A percentile compares a stretch with the other conserved stretches of the same genome.
Evolutionary conservation across 2,113 vertebrate species (phyloP).

Genomic region (Chloroceryle aenea): DNA sequence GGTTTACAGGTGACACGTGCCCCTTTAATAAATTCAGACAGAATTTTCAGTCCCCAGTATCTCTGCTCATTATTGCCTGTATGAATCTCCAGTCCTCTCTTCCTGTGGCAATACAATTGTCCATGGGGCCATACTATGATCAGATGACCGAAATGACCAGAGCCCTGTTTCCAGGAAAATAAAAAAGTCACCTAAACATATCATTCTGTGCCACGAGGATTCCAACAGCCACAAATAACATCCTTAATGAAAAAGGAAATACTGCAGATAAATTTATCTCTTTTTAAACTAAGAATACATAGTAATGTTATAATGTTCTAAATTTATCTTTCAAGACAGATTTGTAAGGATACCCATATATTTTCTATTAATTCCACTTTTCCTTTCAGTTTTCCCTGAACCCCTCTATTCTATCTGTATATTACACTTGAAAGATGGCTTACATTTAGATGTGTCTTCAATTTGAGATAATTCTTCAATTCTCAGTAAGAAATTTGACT

Average conservation of each 20-base stretch:
- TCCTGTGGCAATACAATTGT: not conserved
- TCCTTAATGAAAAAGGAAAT: not conserved
- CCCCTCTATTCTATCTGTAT: not conserved
- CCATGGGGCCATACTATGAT: not conserved
- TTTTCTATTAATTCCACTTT: not conserved
- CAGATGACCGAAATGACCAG: not conserved
- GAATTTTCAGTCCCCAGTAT: not conserved
- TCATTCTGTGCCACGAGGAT: not conserved
- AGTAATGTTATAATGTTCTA: too few species aligned
- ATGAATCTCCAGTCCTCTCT: not conserved
- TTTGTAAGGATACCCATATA: not conserved
- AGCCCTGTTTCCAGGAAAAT: not conserved
- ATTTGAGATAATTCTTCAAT: not conserved
- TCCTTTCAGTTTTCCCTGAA: not conserved
- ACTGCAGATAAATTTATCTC: not conserved
- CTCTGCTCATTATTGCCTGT: not conserved
- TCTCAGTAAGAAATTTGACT: not conserved
- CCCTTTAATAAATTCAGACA: not conserved
- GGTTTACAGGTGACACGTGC: not conserved
- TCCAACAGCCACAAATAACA: not conserved
- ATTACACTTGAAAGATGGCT: not conserved
- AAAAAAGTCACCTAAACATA: not conserved
- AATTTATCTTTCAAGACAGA: not conserved
- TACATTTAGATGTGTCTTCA: not conserved
- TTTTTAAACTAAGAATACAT: not conserved